A percentile compares a stretch with the other conserved stretches of the same genome.
phyloP scores from a whole-genome alignment of 2,113 vertebrate species.

The Tamias sibiricus region DNA sequence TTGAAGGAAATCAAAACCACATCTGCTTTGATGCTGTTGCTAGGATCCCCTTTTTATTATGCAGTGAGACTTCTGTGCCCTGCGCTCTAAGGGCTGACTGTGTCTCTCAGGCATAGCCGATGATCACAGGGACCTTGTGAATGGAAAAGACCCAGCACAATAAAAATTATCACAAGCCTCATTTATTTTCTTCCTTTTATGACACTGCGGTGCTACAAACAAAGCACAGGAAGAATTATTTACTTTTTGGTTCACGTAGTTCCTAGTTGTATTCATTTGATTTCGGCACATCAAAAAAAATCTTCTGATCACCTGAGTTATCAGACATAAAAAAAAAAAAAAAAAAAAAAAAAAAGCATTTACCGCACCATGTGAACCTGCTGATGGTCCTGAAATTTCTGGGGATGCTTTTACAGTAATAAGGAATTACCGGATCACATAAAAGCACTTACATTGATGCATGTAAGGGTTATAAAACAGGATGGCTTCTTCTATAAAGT shows the following conservation, averaged over 20 bases:
- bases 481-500: not conserved
- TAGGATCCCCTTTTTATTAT: conserved; percentile 66
- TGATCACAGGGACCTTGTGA: conserved; percentile 73
- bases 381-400: conserved; percentile 56
- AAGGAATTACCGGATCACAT: conserved; percentile 50
- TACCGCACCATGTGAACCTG: not conserved
- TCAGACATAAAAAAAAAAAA: conserved; percentile 53
- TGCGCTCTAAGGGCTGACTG: not conserved
- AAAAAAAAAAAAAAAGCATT: conserved; percentile 55
- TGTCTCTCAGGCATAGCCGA: conserved; percentile 65
- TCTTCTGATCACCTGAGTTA: conserved; percentile 61
- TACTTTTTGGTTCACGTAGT: conserved; percentile 68
- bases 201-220: conserved; percentile 51
- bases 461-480: conserved; percentile 10
- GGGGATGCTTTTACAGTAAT: conserved; percentile 35
- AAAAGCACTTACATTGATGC: conserved; percentile 12
- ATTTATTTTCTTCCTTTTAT: conserved; percentile 73
- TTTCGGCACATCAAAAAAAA: conserved; percentile 64
- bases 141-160: conserved; percentile 64
- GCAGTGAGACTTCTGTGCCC: not conserved
- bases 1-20: conserved; percentile 22
- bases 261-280: conserved; percentile 63
- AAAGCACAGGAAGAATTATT: conserved; percentile 57
- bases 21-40: conserved; percentile 63
- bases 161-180: conserved; percentile 71